Percentiles rank a stretch among this genome's conserved stretches.
phyloP scores from a whole-genome alignment of 1,140 invertebrate species.

The Euglossa dilemma region DNA sequence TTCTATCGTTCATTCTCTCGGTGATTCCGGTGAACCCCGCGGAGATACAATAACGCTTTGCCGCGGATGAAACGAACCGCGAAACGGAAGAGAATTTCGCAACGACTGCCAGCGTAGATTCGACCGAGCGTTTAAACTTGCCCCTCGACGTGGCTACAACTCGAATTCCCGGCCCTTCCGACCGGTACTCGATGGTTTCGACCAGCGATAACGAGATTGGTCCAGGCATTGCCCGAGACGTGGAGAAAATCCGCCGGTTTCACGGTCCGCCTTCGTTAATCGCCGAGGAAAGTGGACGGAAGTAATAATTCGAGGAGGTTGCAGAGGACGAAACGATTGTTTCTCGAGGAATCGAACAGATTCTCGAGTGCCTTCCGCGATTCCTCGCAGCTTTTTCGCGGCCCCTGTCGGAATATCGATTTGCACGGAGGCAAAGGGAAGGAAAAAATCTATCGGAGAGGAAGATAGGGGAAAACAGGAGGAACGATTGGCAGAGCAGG shows the following conservation, averaged over 20 bases:
- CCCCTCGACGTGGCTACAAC: too few relatives aligned
- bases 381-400: neutral
- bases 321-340: neutral
- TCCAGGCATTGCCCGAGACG: too few relatives aligned
- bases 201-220: neutral
- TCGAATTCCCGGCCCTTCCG: neutral
- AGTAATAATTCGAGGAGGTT: neutral
- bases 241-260: neutral
- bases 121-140: neutral
- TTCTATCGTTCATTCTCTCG: too few relatives aligned
- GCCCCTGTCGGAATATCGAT: slow-evolving; percentile 4
- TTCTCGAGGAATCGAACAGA: neutral
- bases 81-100: neutral
- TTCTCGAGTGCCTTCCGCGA: neutral
- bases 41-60: neutral
- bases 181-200: neutral
- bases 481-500: neutral
- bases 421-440: neutral
- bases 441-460: neutral
- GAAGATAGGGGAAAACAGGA: slow-evolving; percentile 1
- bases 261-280: neutral
- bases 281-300: neutral
- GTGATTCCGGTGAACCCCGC: neutral
- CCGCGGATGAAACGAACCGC: neutral
- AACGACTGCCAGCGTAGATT: neutral